Conservation (phyloP, 1,140 invertebrate species). For the Venturia canescens region DNA sequence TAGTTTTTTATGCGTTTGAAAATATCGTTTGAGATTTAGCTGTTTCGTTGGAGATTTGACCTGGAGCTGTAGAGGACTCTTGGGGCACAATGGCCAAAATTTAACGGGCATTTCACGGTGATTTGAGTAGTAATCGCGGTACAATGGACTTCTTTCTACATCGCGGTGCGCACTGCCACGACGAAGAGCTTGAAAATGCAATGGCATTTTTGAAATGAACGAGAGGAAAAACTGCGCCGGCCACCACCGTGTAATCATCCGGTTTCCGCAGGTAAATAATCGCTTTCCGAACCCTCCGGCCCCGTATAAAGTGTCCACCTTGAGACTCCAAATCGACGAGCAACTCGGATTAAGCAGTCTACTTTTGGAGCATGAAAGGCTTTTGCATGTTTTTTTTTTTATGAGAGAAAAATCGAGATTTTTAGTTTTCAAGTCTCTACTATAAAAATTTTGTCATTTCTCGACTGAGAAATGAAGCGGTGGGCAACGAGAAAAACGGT, state of each 20-base stretch:
- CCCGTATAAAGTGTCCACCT: not conserved
- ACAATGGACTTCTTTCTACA: constrained; percentile 62
- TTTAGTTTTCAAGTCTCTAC: too few relatives aligned
- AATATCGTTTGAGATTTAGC: constrained; percentile 21
- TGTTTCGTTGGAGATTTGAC: constrained; percentile 54
- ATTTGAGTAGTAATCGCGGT: constrained; percentile 72
- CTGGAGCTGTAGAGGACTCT: constrained; percentile 48
- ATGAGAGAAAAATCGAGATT: too few relatives aligned
- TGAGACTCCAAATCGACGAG: not conserved
- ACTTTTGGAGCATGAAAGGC: too few relatives aligned
- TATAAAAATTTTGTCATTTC: too few relatives aligned
- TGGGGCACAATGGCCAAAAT: constrained; percentile 64
- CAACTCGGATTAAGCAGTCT: not conserved
- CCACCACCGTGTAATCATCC: constrained; percentile 63
- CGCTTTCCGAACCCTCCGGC: constrained; percentile 50
- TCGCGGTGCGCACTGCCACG: not conserved
- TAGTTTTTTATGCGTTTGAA: not conserved
- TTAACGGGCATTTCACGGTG: constrained; percentile 72
- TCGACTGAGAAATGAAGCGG: too few relatives aligned
- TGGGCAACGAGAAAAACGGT: too few relatives aligned
- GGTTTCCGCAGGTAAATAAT: constrained; percentile 62
- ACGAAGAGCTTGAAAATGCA: not conserved
- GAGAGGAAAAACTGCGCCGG: constrained; percentile 1
- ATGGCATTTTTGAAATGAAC: constrained; percentile 21
- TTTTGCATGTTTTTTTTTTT: too few relatives aligned